A percentile compares a stretch with the other conserved stretches of the same genome.
Conservation (phyloP, 2,797 vertebrate species). For the Bovichtus variegatus region DNA sequence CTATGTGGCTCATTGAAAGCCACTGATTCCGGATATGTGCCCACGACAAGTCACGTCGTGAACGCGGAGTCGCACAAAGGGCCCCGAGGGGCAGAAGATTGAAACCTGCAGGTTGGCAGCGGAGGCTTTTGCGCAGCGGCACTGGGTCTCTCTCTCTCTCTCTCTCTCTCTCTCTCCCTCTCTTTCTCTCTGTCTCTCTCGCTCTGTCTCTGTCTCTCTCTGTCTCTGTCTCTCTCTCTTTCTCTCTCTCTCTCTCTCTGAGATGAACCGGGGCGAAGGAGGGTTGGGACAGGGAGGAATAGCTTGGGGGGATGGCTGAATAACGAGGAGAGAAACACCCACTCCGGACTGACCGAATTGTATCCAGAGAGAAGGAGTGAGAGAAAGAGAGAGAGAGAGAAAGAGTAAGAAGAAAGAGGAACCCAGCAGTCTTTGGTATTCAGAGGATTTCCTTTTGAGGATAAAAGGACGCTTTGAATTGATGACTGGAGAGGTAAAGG, state of each 20-base stretch:
- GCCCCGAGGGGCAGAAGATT: constrained; percentile 38
- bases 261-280: constrained; percentile 53
- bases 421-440: constrained; percentile 45
- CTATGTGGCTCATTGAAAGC: constrained; percentile 38
- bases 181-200: constrained; percentile 27
- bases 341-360: constrained; percentile 74
- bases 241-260: constrained; percentile 23
- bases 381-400: constrained; percentile 50
- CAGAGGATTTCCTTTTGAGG: constrained; percentile 62
- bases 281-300: constrained; percentile 77
- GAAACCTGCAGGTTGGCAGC: constrained; percentile 50
- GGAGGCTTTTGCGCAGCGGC: constrained; percentile 62
- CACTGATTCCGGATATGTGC: constrained; percentile 31
- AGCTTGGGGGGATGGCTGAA: constrained; percentile 80
- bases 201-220: constrained; percentile 35
- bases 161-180: constrained; percentile 6
- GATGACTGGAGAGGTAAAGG: constrained; percentile 76
- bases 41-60: constrained; percentile 32
- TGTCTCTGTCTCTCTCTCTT: constrained; percentile 28
- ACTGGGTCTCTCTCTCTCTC: constrained; percentile 24
- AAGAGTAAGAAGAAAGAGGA: constrained; percentile 42
- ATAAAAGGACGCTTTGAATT: constrained; percentile 65
- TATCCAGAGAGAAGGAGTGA: constrained; percentile 68
- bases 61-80: constrained; percentile 41
- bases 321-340: constrained; percentile 82